Percentiles rank a stretch among this genome's conserved stretches.
Evolutionary conservation across 2,113 vertebrate species (phyloP).

Genomic region (Bufo bufo): DNA sequence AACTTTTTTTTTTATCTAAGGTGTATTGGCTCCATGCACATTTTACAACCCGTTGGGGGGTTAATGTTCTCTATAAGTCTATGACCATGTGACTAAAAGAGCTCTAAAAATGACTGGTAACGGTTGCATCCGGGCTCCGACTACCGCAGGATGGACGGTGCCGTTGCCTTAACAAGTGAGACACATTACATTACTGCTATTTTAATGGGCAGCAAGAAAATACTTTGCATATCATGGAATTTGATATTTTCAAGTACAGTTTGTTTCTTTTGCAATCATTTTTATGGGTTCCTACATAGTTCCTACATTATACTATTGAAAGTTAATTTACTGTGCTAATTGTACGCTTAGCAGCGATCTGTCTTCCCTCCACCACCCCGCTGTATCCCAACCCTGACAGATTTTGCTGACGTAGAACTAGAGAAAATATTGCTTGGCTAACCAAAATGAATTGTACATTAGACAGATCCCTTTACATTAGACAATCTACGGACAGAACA

Average conservation of each 20-base stretch:
- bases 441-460: background rate
- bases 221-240: too few species aligned
- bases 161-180: too few species aligned
- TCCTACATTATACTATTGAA: background rate
- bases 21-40: too few species aligned
- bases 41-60: too few species aligned
- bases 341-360: background rate
- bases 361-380: background rate
- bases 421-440: background rate
- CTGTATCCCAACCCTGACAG: background rate
- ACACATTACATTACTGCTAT: too few species aligned
- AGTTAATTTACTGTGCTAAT: slow-evolving; percentile 3
- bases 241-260: background rate
- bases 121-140: too few species aligned
- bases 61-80: too few species aligned
- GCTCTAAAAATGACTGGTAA: too few species aligned
- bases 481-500: background rate
- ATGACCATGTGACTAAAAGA: too few species aligned
- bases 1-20: too few species aligned
- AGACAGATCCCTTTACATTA: background rate
- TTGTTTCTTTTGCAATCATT: background rate
- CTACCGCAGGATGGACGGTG: too few species aligned
- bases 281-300: background rate
- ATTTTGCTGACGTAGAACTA: background rate
- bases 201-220: too few species aligned